Conservation (phyloP, 2,797 vertebrate species). For the Halcyon chelicuti region DNA sequence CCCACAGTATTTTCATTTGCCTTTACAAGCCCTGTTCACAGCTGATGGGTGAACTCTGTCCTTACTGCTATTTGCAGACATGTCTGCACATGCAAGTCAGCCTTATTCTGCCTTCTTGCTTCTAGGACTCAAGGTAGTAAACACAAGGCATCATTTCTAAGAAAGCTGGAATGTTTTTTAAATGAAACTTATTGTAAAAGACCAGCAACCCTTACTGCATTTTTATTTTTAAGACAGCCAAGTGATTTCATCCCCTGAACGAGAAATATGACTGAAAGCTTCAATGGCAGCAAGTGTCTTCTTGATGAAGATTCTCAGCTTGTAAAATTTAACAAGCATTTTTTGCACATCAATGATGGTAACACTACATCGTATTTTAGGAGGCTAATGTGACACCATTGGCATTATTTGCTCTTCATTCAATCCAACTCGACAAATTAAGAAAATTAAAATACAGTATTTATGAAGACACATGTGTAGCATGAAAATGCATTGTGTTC, state of each 20-base stretch:
- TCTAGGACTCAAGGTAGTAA: background rate
- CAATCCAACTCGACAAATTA: background rate
- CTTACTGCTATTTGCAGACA: background rate
- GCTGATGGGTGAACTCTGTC: conserved; percentile 28
- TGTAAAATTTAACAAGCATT: background rate
- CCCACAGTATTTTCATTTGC: background rate
- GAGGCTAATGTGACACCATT: background rate
- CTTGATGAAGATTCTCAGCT: background rate
- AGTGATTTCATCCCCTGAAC: background rate
- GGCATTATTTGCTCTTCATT: background rate
- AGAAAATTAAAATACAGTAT: background rate
- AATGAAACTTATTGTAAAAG: background rate
- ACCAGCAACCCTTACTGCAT: background rate
- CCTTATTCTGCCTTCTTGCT: background rate
- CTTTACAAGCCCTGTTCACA: background rate
- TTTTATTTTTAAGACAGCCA: background rate
- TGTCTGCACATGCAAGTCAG: conserved; percentile 7
- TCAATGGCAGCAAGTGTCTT: background rate
- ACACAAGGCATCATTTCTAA: background rate
- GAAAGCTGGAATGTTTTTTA: background rate
- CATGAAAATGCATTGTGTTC: background rate
- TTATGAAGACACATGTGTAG: background rate
- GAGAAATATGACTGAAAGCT: background rate
- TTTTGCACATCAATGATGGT: background rate
- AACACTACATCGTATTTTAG: background rate